A percentile compares a stretch with the other conserved stretches of the same genome.
Conservation (phyloP, 2,797 vertebrate genomes). For the Coendou prehensilis region DNA sequence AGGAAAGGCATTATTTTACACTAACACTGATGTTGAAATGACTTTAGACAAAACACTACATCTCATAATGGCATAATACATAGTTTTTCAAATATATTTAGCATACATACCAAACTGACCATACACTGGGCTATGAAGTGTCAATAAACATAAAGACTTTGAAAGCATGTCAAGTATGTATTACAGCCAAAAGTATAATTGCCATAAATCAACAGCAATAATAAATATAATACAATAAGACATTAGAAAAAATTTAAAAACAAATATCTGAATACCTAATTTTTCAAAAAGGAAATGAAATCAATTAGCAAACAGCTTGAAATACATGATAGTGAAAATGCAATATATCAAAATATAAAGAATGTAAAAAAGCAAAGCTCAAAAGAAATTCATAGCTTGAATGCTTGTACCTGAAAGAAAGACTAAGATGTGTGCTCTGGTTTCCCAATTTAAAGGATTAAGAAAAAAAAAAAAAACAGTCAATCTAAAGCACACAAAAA, state of each 20-base stretch:
- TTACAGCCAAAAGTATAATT: neutral
- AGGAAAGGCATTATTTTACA: slow-evolving; percentile 9
- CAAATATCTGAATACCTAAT: neutral
- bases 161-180: neutral
- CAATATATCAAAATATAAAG: neutral
- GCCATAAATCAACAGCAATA: neutral
- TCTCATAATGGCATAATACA: neutral
- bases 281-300: neutral
- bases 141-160: neutral
- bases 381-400: neutral
- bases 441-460: neutral
- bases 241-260: neutral
- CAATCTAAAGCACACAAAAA: neutral
- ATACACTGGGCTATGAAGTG: neutral
- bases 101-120: neutral
- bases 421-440: neutral
- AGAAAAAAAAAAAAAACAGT: neutral
- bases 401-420: neutral
- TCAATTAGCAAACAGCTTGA: neutral
- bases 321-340: neutral
- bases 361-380: neutral
- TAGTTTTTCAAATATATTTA: neutral
- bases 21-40: slow-evolving; percentile 1
- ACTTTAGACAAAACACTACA: neutral
- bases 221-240: neutral